Conservation (phyloP, 2,113 vertebrate genomes). For the Xenus cinereus region DNA sequence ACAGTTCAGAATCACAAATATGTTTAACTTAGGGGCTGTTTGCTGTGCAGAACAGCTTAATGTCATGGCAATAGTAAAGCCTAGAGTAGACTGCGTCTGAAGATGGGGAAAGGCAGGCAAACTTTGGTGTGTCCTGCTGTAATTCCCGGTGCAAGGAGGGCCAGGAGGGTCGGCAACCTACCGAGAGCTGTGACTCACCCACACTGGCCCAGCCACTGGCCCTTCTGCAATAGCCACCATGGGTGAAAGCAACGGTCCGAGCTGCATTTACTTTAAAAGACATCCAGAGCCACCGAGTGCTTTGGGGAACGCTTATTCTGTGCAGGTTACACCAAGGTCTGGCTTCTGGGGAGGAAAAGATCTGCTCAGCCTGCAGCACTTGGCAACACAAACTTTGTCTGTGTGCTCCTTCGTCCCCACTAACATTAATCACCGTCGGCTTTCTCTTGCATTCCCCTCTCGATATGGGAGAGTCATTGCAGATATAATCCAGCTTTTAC, state of each 20-base stretch:
- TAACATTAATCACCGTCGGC: background rate
- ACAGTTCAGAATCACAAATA: background rate
- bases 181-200: no score
- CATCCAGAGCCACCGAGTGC: background rate
- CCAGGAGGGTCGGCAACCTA: background rate
- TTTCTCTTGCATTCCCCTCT: background rate
- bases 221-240: background rate
- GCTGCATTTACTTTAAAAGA: background rate
- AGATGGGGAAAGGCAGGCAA: background rate
- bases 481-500: background rate
- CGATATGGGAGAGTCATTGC: background rate
- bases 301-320: background rate
- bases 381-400: accelerated
- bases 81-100: background rate
- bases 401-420: background rate
- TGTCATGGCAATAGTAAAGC: background rate
- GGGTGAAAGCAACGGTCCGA: accelerated
- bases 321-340: background rate
- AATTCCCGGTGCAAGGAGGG: accelerated
- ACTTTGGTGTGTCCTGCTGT: accelerated
- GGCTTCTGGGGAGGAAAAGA: background rate
- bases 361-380: background rate
- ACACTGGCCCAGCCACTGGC: background rate
- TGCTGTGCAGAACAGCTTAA: background rate
- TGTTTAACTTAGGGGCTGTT: background rate